These are phyloP conservation scores for Cyprinus carpio DNA, from an alignment of 2,113 vertebrate genomes.

Conservation along the genomic window DNA sequence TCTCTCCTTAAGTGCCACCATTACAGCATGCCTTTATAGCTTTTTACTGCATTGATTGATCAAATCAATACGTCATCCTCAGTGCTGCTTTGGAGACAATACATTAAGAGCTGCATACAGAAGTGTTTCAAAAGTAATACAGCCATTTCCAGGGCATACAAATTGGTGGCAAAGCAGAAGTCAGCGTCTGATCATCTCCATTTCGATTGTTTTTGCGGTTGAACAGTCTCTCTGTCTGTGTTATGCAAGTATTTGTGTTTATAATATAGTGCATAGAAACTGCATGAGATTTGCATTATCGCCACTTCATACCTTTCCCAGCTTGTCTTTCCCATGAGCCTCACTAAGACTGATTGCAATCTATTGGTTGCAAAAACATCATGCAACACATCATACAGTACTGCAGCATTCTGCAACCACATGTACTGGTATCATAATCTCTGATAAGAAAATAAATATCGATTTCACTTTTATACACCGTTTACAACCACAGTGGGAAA, in stretches of 20 bases:
- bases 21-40: conserved; percentile 75
- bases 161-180: neutral
- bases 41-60: conserved; percentile 76
- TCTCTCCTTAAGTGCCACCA: conserved; percentile 74
- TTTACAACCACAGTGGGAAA: conserved; percentile 63
- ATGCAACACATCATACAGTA: conserved; percentile 51
- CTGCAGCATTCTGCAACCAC: conserved; percentile 26
- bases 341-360: conserved; percentile 17
- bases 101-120: conserved; percentile 69
- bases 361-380: neutral
- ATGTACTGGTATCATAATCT: neutral
- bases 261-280: neutral
- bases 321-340: neutral
- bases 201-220: conserved; percentile 23
- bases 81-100: conserved; percentile 71
- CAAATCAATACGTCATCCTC: conserved; percentile 76
- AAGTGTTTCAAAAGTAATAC: conserved; percentile 41
- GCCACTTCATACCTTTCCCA: neutral
- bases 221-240: neutral
- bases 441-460: conserved; percentile 71
- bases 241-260: neutral
- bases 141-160: conserved; percentile 6
- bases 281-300: conserved; percentile 28
- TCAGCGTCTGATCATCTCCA: neutral
- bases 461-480: conserved; percentile 66